Conservation (phyloP, 1,140 invertebrate genomes). For the Camponotus floridanus region DNA sequence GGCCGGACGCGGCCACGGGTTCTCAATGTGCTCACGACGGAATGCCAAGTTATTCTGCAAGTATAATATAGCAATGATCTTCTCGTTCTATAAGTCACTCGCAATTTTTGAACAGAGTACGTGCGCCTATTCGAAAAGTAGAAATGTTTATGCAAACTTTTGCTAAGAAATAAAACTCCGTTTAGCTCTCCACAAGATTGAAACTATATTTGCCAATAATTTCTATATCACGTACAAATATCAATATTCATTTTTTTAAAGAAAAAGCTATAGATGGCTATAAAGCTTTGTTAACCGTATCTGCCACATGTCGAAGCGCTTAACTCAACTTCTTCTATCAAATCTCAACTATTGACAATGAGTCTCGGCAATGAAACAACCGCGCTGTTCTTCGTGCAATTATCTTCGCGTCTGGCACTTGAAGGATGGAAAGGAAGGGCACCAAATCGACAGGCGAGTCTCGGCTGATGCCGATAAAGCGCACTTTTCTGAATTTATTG, state of each 20-base stretch:
- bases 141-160: not conserved
- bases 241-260: not conserved
- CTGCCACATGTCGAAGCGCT: not conserved
- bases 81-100: constrained; percentile 5
- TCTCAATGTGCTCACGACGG: constrained; percentile 77
- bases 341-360: constrained; percentile 13
- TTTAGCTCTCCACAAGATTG: not conserved
- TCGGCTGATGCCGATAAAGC: not conserved
- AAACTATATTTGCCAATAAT: not conserved
- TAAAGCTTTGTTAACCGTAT: not conserved
- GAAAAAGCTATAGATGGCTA: not conserved
- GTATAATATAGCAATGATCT: constrained; percentile 29
- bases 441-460: not conserved
- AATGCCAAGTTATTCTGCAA: constrained; percentile 27
- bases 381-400: constrained; percentile 6
- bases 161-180: not conserved
- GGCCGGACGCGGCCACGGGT: constrained; percentile 82
- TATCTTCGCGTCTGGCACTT: constrained; percentile 24
- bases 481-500: constrained; percentile 57
- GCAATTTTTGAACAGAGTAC: not conserved
- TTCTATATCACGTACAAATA: not conserved
- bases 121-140: not conserved
- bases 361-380: constrained; percentile 33
- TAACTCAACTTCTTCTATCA: not conserved
- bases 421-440: constrained; percentile 18